phyloP scores from a whole-genome alignment of 1,140 invertebrate genomes.

The Campoletis sonorensis region DNA sequence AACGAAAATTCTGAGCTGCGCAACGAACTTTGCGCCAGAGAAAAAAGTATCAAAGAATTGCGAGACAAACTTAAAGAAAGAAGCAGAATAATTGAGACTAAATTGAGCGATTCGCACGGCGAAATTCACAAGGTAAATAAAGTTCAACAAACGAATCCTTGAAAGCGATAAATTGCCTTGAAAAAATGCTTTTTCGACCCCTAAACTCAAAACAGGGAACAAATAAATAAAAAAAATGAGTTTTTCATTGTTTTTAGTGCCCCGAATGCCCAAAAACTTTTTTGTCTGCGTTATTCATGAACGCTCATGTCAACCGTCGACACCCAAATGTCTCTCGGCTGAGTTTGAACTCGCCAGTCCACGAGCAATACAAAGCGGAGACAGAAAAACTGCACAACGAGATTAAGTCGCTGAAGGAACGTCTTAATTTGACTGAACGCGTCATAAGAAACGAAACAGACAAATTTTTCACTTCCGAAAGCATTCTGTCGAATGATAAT shows the following conservation, averaged over 20 bases:
- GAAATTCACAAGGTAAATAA: slow-evolving; percentile 71
- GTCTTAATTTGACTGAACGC: slow-evolving; percentile 78
- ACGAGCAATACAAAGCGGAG: slow-evolving; percentile 73
- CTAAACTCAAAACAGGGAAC: too few relatives aligned
- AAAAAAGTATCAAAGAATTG: slow-evolving; percentile 64
- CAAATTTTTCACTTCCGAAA: slow-evolving; percentile 57
- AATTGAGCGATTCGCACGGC: slow-evolving; percentile 64
- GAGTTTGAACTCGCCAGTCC: slow-evolving; percentile 57
- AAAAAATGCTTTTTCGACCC: too few relatives aligned
- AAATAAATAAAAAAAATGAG: too few relatives aligned
- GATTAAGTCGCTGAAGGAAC: slow-evolving; percentile 79
- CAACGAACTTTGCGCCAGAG: slow-evolving; percentile 54
- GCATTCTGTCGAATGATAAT: slow-evolving; percentile 68
- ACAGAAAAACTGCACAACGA: slow-evolving; percentile 78
- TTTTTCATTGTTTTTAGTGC: slow-evolving; percentile 64
- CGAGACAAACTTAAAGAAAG: slow-evolving; percentile 63
- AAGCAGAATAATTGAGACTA: slow-evolving; percentile 65
- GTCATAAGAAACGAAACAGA: slow-evolving; percentile 71
- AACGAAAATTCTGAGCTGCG: slow-evolving; percentile 74
- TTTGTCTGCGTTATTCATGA: slow-evolving; percentile 67
- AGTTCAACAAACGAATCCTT: background rate
- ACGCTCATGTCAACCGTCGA: slow-evolving; percentile 67
- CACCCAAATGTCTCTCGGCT: slow-evolving; percentile 61
- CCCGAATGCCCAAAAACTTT: slow-evolving; percentile 73
- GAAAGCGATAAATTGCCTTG: too few relatives aligned